Base-by-base conservation (phyloP, 2,888 invertebrate species). In the Xiphydria camelus region DNA sequence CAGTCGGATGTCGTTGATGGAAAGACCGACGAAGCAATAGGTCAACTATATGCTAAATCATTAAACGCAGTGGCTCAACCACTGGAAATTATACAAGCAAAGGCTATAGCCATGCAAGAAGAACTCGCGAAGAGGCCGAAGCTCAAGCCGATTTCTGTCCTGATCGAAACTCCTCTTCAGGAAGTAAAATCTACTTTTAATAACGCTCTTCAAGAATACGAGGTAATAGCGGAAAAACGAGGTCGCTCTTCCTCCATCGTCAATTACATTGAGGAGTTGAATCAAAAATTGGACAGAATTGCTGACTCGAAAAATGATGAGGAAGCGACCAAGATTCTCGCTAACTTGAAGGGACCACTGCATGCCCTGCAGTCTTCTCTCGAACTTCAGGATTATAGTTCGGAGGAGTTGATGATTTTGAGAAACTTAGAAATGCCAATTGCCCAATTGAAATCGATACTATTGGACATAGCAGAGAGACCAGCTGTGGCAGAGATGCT, bases 41-140 rank as follows among this genome's bases (percentile, higher is more conserved):
- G 43, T 12, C 43, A 35, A 22, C 36, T 22, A 1, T 38, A 29
- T 14, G 37, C 37, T 4, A 31, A 23, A 10, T 32, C 35, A 10
- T 10, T 44, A 21, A 38, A 22, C 14, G 18, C 36, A n/a, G n/a
- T 44, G 9, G 32, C 44, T 2, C 47, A 44, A 10, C 47, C 50
- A 1, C 26, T 50, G 5, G 50, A 50, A 26, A 39, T 33, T 1
- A 52, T 52, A 23, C 41, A 44, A 23, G 41, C 32, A 25, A 49
- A 48, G 19, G 37, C 45, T 7, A 38, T 37, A 2, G 7, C 22
- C 3, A 44, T 44, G 37, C 31, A 38, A 10, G 37, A 44, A 18
- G 25, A 44, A 21, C 22, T 44, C 18, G 4, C 32, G 4, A 15
- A 31, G 19, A 12, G 29, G 7, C 6, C 29, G 5, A 29, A 29